A percentile compares a stretch with the other conserved stretches of the same genome.
Conservation (phyloP, 1,140 invertebrate genomes). For the Bradysia coprophila region DNA sequence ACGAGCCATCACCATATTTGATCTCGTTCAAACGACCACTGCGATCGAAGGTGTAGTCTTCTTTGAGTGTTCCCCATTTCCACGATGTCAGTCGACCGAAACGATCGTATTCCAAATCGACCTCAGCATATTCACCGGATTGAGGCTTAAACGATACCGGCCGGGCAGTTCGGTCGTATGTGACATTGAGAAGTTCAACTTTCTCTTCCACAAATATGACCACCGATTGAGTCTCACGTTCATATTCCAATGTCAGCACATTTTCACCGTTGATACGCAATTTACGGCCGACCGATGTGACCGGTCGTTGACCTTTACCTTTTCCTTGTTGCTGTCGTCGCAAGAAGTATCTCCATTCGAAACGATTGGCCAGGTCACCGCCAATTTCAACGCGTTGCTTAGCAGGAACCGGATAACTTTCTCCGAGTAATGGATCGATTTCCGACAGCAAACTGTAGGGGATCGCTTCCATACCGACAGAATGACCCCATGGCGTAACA, state of each 20-base stretch:
- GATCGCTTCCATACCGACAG: constrained; percentile 67
- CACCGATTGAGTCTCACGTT: constrained; percentile 72
- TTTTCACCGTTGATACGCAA: constrained; percentile 81
- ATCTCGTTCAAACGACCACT: constrained; percentile 72
- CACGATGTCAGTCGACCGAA: constrained; percentile 77
- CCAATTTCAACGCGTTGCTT: constrained; percentile 77
- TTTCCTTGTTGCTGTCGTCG: constrained; percentile 43
- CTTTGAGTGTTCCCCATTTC: constrained; percentile 79
- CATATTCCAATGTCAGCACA: constrained; percentile 79
- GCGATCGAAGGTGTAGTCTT: constrained; percentile 74
- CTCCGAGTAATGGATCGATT: constrained; percentile 62
- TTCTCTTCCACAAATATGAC: constrained; percentile 79
- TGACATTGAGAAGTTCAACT: constrained; percentile 74
- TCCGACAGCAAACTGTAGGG: constrained; percentile 69
- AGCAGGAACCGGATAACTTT: constrained; percentile 77
- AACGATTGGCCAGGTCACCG: constrained; percentile 76
- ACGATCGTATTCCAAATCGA: constrained; percentile 83
- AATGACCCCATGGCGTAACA: constrained; percentile 64
- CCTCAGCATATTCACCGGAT: constrained; percentile 64
- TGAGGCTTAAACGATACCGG: constrained; percentile 78
- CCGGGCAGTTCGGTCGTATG: constrained; percentile 78
- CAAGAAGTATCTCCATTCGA: constrained; percentile 88
- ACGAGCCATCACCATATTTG: constrained; percentile 70
- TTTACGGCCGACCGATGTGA: constrained; percentile 63
- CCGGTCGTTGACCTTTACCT: constrained; percentile 36